Evolutionary conservation across 2,888 invertebrate species (phyloP).

Genomic region (Anorthoa munda): DNA sequence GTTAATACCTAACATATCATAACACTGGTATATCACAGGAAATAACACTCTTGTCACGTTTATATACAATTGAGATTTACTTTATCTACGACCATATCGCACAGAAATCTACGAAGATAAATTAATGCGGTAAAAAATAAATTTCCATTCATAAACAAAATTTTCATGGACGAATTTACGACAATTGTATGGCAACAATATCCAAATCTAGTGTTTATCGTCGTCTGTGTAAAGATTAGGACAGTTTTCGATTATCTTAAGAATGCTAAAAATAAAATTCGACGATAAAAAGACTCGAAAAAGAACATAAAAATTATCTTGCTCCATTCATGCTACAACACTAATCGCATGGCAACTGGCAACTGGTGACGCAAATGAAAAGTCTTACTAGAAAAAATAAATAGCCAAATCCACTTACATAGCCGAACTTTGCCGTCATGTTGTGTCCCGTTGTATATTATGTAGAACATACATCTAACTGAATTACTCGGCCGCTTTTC

Average conservation of each 20-base stretch:
- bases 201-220: constrained; percentile 44
- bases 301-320: constrained; percentile 34
- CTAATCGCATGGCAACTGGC: constrained; percentile 55
- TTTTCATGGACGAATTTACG: constrained; percentile 40
- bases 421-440: constrained; percentile 92
- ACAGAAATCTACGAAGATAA: constrained; percentile 63
- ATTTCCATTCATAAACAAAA: constrained; percentile 73
- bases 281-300: constrained; percentile 41
- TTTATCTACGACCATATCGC: constrained; percentile 57
- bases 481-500: constrained; percentile 88
- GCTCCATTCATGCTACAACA: constrained; percentile 38
- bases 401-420: constrained; percentile 82
- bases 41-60: constrained; percentile 57
- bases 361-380: constrained; percentile 44
- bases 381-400: constrained; percentile 32
- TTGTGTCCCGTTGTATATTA: constrained; percentile 91
- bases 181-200: constrained; percentile 13
- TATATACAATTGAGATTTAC: constrained; percentile 66
- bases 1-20: constrained; percentile 19
- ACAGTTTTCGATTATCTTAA: constrained; percentile 34
- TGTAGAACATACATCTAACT: constrained; percentile 90
- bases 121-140: constrained; percentile 57
- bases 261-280: constrained; percentile 43
- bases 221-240: constrained; percentile 47
- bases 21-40: constrained; percentile 26